These are phyloP conservation scores for Hemichromis elongatus DNA, from an alignment of 2,113 vertebrate genomes.

Conservation along the genomic window DNA sequence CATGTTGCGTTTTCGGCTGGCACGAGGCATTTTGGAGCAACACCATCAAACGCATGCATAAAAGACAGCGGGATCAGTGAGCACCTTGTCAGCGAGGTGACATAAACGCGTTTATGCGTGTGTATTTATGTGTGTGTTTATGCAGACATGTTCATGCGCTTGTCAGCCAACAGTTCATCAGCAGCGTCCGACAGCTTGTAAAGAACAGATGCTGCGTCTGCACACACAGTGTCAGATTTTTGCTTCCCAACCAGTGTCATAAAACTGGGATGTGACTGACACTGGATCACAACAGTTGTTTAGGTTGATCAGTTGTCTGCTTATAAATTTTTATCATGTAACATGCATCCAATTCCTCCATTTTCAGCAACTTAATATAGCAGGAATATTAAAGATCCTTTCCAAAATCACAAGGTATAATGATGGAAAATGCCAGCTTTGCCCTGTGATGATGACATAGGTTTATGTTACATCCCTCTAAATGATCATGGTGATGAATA, in stretches of 20 bases:
- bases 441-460: neutral
- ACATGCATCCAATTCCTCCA: neutral
- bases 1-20: slow-evolving; percentile 1
- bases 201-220: slow-evolving; percentile 44
- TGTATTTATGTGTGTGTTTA: neutral
- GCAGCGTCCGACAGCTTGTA: slow-evolving; percentile 54
- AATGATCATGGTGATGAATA: neutral
- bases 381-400: neutral
- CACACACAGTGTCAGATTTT: neutral
- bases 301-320: neutral
- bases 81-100: slow-evolving; percentile 53
- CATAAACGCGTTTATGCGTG: neutral
- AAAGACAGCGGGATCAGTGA: slow-evolving; percentile 25
- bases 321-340: neutral
- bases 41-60: neutral
- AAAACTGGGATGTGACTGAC: slow-evolving; percentile 7
- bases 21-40: neutral
- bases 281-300: neutral
- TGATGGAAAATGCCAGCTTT: neutral
- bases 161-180: slow-evolving; percentile 62
- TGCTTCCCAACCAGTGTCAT: slow-evolving; percentile 8
- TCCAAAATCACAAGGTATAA: neutral
- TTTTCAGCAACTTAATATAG: neutral
- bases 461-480: neutral
- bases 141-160: slow-evolving; percentile 13